Conservation (phyloP, 2,888 invertebrate species). For the Chaetogeoica ovagalla region DNA sequence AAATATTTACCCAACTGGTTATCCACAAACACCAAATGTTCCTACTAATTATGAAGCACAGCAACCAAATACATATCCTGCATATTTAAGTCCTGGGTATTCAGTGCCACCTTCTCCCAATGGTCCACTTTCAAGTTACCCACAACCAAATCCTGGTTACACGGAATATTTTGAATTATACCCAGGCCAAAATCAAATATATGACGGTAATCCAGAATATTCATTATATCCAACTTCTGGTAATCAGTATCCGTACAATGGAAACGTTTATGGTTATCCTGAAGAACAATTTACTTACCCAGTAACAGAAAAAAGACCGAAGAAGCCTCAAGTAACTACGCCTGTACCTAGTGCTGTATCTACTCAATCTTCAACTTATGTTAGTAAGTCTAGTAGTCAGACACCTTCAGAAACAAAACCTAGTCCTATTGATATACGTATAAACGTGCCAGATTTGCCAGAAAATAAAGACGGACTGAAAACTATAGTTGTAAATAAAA, state of each 20-base stretch:
- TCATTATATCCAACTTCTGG: conserved; percentile 5
- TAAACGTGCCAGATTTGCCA: not conserved
- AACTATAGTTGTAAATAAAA: conserved; percentile 20
- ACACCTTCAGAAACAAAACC: not conserved
- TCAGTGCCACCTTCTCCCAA: conserved; percentile 3
- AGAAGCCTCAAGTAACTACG: conserved; percentile 12
- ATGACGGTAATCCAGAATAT: conserved; percentile 51
- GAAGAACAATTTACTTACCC: conserved; percentile 1
- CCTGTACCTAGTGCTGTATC: not conserved
- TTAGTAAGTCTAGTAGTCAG: not conserved
- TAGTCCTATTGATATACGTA: conserved; percentile 13
- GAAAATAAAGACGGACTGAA: conserved; percentile 27
- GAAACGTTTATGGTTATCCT: not conserved
- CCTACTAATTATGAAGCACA: conserved; percentile 25
- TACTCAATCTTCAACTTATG: not conserved
- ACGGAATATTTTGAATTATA: conserved; percentile 42
- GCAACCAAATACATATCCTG: conserved; percentile 22
- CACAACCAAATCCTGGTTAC: conserved; percentile 51
- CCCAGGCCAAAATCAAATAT: conserved; percentile 42
- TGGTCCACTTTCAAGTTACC: conserved; percentile 29
- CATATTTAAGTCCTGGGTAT: not conserved
- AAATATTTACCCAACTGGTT: not conserved
- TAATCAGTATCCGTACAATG: conserved; percentile 1
- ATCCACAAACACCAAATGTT: conserved; percentile 5
- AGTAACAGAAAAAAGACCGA: not conserved